A percentile compares a stretch with the other conserved stretches of the same genome.
These are phyloP conservation scores for Melospiza melodia DNA, from an alignment of 2,113 vertebrate genomes.

Conservation along the genomic window DNA sequence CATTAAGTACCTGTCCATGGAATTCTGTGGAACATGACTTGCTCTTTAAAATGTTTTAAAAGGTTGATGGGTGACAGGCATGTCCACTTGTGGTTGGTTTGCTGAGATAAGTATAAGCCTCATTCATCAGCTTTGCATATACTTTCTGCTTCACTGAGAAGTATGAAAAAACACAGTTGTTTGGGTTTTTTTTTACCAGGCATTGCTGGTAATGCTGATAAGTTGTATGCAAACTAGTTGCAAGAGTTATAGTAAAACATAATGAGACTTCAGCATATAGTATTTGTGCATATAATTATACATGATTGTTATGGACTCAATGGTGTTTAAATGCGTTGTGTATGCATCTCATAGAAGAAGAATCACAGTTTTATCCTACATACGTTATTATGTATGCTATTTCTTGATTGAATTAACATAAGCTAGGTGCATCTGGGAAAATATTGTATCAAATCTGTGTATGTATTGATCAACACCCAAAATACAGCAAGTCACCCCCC, in stretches of 20 bases:
- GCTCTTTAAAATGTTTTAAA: not conserved
- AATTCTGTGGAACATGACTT: not conserved
- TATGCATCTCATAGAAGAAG: not conserved
- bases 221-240: not conserved
- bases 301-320: not conserved
- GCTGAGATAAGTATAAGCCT: not conserved
- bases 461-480: not conserved
- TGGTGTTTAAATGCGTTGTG: not conserved
- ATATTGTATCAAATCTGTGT: not conserved
- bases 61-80: not conserved
- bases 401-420: not conserved
- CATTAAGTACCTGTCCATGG: not conserved
- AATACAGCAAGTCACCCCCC: not conserved
- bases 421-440: not conserved
- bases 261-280: not conserved
- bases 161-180: not conserved
- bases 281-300: not conserved
- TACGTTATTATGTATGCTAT: not conserved
- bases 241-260: not conserved
- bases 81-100: not conserved
- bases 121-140: not conserved
- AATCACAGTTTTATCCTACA: not conserved
- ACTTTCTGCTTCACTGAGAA: not conserved
- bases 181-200: not conserved
- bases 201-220: not conserved